Conservation (phyloP, 2,888 invertebrate species). For the Isoperla grammatica region DNA sequence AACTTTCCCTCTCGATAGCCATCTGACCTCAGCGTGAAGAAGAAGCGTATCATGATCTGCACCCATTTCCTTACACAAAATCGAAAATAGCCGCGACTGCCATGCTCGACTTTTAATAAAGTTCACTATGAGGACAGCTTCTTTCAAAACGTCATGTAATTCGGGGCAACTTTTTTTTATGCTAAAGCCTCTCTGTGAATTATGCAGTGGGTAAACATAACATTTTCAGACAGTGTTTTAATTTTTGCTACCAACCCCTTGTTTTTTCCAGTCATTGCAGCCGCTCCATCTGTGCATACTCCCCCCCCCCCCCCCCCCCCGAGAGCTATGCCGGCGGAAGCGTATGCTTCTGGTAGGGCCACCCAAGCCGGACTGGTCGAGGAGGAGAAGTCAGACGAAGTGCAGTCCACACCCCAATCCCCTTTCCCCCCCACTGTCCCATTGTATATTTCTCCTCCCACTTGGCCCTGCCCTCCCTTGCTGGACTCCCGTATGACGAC, state of each 20-base stretch:
- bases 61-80: conserved; percentile 34
- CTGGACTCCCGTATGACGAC: too few species aligned
- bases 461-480: too few species aligned
- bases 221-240: conserved; percentile 25
- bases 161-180: conserved; percentile 30
- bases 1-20: conserved; percentile 26
- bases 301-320: too few species aligned
- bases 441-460: too few species aligned
- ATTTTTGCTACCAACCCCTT: conserved; percentile 29
- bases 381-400: too few species aligned
- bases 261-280: conserved; percentile 30
- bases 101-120: conserved; percentile 30
- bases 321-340: too few species aligned
- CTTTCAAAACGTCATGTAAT: conserved; percentile 30
- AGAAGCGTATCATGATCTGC: conserved; percentile 24
- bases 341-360: too few species aligned
- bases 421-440: too few species aligned
- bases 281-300: conserved; percentile 32
- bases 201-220: conserved; percentile 30
- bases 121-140: conserved; percentile 23
- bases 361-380: too few species aligned
- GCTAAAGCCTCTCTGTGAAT: conserved; percentile 31
- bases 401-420: too few species aligned
- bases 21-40: conserved; percentile 26
- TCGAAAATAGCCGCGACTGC: conserved; percentile 32